Percentiles rank a stretch among this genome's conserved stretches.
Conservation (phyloP, 2,113 vertebrate genomes). For the Jaculus jaculus region DNA sequence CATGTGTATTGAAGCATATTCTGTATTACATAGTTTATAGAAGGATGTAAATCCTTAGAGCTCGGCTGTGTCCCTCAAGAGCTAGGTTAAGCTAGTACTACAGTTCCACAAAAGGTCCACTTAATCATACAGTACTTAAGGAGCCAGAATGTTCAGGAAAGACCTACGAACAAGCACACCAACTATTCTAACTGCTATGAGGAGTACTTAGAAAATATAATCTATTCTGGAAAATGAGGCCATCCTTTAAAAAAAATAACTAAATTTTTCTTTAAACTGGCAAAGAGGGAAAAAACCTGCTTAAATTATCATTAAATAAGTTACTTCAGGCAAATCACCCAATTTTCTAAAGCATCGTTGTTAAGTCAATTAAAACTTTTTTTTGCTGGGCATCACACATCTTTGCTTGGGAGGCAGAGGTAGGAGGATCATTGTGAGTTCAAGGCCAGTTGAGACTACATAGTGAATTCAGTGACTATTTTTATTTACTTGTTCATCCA, state of each 20-base stretch:
- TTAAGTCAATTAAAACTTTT: slow-evolving; percentile 13
- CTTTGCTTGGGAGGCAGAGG: no score
- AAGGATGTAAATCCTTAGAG: background rate
- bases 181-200: background rate
- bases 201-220: background rate
- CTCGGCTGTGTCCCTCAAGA: background rate
- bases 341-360: slow-evolving; percentile 7
- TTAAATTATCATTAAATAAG: slow-evolving; percentile 8
- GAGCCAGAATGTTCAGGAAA: slow-evolving; percentile 5
- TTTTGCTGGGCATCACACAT: background rate
- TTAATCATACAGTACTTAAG: background rate
- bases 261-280: slow-evolving; percentile 33
- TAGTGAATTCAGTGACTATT: background rate
- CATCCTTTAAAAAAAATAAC: background rate
- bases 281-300: background rate
- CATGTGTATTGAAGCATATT: background rate
- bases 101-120: background rate
- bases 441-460: no score
- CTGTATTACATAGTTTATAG: background rate
- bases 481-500: background rate
- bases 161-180: background rate
- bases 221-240: background rate
- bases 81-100: background rate
- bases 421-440: no score
- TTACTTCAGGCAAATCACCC: slow-evolving; percentile 33